phyloP scores from a whole-genome alignment of 2,888 invertebrate genomes.

The Tetragnatha montana region DNA sequence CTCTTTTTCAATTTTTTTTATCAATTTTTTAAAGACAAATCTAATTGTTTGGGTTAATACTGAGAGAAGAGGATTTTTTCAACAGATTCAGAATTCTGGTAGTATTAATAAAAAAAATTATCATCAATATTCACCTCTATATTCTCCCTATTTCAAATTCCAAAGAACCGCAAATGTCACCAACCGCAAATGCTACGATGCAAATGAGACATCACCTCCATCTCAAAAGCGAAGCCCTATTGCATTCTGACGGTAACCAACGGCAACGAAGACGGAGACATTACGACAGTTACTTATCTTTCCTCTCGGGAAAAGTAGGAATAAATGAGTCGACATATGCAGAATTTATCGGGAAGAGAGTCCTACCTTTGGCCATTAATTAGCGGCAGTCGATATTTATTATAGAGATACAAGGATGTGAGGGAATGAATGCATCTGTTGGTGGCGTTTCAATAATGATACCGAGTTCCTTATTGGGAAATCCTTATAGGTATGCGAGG shows the following conservation, averaged over 20 bases:
- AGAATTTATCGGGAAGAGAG: background rate
- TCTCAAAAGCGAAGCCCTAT: background rate
- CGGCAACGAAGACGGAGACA: background rate
- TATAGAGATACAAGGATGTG: background rate
- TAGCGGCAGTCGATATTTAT: background rate
- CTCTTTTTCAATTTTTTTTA: no score
- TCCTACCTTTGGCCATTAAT: background rate
- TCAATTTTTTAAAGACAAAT: no score
- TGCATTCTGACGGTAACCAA: background rate
- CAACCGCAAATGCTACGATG: no score
- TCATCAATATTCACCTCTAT: no score
- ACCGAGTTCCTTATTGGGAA: background rate
- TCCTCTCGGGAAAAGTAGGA: background rate
- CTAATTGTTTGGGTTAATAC: no score
- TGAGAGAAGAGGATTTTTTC: no score
- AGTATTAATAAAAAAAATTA: no score
- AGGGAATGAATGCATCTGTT: background rate
- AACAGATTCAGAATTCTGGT: no score
- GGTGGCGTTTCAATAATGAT: background rate
- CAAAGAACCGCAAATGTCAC: no score
- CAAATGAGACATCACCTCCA: background rate
- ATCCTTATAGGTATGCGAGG: no score
- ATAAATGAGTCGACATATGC: background rate
- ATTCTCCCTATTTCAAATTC: no score
- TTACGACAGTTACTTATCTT: background rate